Evolutionary conservation across 2,888 invertebrate species (phyloP).

Genomic region (Drosophila mulleri): DNA sequence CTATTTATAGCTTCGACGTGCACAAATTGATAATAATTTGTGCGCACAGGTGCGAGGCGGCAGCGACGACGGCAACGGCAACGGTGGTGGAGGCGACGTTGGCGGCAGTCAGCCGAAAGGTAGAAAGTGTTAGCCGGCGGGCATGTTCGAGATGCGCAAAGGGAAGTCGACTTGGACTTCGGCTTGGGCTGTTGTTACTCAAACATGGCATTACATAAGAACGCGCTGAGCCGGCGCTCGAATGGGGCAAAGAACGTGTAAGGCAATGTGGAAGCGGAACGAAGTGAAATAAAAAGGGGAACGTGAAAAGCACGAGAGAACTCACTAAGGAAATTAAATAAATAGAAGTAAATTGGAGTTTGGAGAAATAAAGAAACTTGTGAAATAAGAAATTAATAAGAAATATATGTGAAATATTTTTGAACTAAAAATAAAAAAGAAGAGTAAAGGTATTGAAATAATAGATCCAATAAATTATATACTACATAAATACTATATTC

Average conservation of each 20-base stretch:
- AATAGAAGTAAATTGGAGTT: neutral
- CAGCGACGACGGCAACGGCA: constrained; percentile 3
- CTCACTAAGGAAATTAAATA: neutral
- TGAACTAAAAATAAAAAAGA: too few species aligned
- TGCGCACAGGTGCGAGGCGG: constrained; percentile 52
- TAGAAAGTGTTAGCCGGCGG: constrained; percentile 64
- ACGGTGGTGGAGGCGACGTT: neutral
- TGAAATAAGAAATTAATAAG: neutral
- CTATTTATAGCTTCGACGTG: constrained; percentile 70
- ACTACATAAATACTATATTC: too few species aligned
- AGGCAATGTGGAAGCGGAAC: neutral
- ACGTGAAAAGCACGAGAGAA: neutral
- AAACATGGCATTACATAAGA: constrained; percentile 40
- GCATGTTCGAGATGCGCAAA: constrained; percentile 6
- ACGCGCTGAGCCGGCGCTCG: constrained; percentile 4
- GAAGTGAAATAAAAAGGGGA: neutral
- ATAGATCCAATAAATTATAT: too few species aligned
- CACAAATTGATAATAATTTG: constrained; percentile 73
- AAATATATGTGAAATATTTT: too few species aligned
- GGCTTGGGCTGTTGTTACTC: neutral
- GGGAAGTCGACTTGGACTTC: constrained; percentile 8
- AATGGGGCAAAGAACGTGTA: constrained; percentile 7
- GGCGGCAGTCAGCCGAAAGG: constrained; percentile 24
- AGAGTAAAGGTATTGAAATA: too few species aligned
- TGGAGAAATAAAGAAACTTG: neutral